phyloP scores from a whole-genome alignment of 2,888 invertebrate species.

The Dilophus febrilis region DNA sequence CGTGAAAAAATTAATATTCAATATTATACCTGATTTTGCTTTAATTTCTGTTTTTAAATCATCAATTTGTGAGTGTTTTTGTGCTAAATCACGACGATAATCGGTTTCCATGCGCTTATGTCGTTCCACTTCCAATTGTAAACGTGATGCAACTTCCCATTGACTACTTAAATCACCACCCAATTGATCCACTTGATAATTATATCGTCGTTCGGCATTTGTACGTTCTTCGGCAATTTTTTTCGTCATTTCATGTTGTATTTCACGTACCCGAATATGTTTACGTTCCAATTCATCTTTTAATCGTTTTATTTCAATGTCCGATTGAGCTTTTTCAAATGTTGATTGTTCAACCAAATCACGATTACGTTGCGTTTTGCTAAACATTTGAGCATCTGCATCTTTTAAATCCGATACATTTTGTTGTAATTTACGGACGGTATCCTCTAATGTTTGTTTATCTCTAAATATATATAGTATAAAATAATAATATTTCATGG shows the following conservation, averaged over 20 bases:
- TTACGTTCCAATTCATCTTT: conserved; percentile 63
- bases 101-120: conserved; percentile 62
- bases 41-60: conserved; percentile 66
- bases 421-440: conserved; percentile 47
- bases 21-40: conserved; percentile 39
- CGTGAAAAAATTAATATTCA: background rate
- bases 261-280: conserved; percentile 54
- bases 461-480: conserved; percentile 36
- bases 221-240: conserved; percentile 54
- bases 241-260: conserved; percentile 56
- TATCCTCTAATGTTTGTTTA: conserved; percentile 48
- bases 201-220: conserved; percentile 54
- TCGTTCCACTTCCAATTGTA: conserved; percentile 62
- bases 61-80: conserved; percentile 57
- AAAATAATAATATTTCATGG: too few species aligned
- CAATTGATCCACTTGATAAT: conserved; percentile 52
- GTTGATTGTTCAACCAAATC: conserved; percentile 60
- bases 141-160: conserved; percentile 61
- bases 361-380: conserved; percentile 46
- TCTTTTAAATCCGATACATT: conserved; percentile 45
- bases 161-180: conserved; percentile 62
- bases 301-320: conserved; percentile 55
- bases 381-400: conserved; percentile 40
- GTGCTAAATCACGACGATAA: conserved; percentile 55
- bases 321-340: conserved; percentile 59